Percentiles rank a stretch among this genome's conserved stretches.
These are phyloP conservation scores for Syngnathus floridae DNA, from an alignment of 2,113 vertebrate genomes.

Conservation along the genomic window DNA sequence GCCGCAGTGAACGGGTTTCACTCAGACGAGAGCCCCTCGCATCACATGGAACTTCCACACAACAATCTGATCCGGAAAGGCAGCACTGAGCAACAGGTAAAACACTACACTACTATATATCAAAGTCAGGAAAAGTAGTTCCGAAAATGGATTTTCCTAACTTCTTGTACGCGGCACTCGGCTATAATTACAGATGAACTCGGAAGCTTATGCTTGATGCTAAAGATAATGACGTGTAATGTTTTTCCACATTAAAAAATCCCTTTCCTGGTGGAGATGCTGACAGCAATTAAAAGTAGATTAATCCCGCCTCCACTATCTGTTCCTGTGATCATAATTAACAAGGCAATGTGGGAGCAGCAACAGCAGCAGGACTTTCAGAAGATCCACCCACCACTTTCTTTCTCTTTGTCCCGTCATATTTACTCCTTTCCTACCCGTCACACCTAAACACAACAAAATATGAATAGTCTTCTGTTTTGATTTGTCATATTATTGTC, in stretches of 20 bases:
- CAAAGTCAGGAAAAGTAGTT: too few relatives aligned
- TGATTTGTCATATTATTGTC: neutral
- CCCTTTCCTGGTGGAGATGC: constrained; percentile 18
- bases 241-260: constrained; percentile 17
- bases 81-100: constrained; percentile 84
- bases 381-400: constrained; percentile 37
- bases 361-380: constrained; percentile 21
- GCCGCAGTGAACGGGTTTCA: constrained; percentile 93
- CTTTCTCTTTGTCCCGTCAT: constrained; percentile 18
- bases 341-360: constrained; percentile 32
- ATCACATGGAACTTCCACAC: constrained; percentile 78
- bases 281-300: constrained; percentile 39
- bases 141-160: too few relatives aligned
- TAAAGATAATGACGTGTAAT: constrained; percentile 5
- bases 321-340: constrained; percentile 55
- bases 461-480: neutral
- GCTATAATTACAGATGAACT: constrained; percentile 1
- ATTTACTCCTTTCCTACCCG: constrained; percentile 12
- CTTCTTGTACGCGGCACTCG: too few relatives aligned
- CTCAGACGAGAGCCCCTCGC: constrained; percentile 75
- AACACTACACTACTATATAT: neutral
- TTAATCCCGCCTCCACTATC: constrained; percentile 50
- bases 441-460: neutral
- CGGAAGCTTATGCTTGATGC: neutral
- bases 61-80: constrained; percentile 74